Evolutionary conservation across 2,888 invertebrate genomes (phyloP).

Genomic region (Euproctis similis): DNA sequence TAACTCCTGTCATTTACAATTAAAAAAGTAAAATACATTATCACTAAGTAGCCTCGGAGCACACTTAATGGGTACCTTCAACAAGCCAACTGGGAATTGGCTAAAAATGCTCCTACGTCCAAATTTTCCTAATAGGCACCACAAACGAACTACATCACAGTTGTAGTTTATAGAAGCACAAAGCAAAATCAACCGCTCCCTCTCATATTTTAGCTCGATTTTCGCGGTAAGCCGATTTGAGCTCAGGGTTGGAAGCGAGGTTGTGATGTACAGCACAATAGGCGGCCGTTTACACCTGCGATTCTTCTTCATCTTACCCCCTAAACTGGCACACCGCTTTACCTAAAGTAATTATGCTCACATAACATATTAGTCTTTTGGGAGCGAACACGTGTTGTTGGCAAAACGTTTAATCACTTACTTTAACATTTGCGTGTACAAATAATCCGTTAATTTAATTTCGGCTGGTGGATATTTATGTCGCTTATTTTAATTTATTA

Average conservation of each 20-base stretch:
- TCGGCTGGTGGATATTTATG: constrained; percentile 63
- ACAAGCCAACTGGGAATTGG: constrained; percentile 70
- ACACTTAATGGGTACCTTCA: constrained; percentile 70
- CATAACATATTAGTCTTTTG: constrained; percentile 72
- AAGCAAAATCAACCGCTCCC: constrained; percentile 41
- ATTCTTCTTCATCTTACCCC: constrained; percentile 73
- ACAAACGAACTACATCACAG: too few species aligned
- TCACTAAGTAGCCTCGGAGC: constrained; percentile 37
- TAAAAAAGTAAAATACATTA: constrained; percentile 52
- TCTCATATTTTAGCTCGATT: constrained; percentile 39
- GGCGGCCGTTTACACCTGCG: constrained; percentile 69
- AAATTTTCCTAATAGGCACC: too few species aligned
- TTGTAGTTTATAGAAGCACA: too few species aligned
- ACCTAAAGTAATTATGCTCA: constrained; percentile 71
- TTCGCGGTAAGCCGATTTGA: constrained; percentile 24
- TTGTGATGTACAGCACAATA: constrained; percentile 66
- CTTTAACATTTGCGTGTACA: constrained; percentile 69
- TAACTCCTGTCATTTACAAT: too few species aligned
- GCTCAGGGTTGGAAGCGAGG: constrained; percentile 26
- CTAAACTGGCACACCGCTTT: constrained; percentile 65
- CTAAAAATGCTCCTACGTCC: too few species aligned
- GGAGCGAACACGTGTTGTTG: constrained; percentile 67
- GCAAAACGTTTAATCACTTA: constrained; percentile 72
- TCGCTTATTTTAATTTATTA: constrained; percentile 70
- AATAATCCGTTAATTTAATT: constrained; percentile 72